phyloP scores from a whole-genome alignment of 2,888 invertebrate genomes.

The Schizotus pectinicornis region DNA sequence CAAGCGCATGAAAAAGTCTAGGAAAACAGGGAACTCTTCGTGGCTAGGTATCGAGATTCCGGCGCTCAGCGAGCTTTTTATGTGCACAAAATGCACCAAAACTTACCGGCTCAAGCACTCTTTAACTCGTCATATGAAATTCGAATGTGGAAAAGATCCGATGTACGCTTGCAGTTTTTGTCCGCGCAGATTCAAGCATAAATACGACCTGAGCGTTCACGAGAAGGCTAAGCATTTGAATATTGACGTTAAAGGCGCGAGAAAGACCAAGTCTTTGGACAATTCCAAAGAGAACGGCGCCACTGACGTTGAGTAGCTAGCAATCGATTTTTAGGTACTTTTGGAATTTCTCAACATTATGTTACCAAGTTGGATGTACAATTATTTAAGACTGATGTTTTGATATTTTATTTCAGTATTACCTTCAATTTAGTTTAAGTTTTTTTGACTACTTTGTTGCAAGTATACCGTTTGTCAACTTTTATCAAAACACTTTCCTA shows the following conservation, averaged over 20 bases:
- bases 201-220: constrained; percentile 61
- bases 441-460: background rate
- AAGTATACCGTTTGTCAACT: too few relatives aligned
- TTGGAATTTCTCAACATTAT: background rate
- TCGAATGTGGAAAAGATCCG: constrained; percentile 65
- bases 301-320: too few relatives aligned
- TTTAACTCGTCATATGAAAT: constrained; percentile 61
- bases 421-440: constrained; percentile 1
- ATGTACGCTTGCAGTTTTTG: constrained; percentile 68
- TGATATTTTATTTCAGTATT: constrained; percentile 9
- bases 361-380: constrained; percentile 1
- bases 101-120: constrained; percentile 61
- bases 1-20: constrained; percentile 30
- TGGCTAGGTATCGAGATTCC: constrained; percentile 31
- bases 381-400: constrained; percentile 21
- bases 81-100: constrained; percentile 61
- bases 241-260: constrained; percentile 10
- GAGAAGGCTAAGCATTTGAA: constrained; percentile 51
- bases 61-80: constrained; percentile 47
- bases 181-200: constrained; percentile 64
- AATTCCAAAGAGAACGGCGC: background rate
- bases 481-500: too few relatives aligned
- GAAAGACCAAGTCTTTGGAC: background rate
- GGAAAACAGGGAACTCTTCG: constrained; percentile 19
- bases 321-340: too few relatives aligned